Evolutionary conservation across 2,797 vertebrate species (phyloP).

Genomic region (Halcyon chelicuti): DNA sequence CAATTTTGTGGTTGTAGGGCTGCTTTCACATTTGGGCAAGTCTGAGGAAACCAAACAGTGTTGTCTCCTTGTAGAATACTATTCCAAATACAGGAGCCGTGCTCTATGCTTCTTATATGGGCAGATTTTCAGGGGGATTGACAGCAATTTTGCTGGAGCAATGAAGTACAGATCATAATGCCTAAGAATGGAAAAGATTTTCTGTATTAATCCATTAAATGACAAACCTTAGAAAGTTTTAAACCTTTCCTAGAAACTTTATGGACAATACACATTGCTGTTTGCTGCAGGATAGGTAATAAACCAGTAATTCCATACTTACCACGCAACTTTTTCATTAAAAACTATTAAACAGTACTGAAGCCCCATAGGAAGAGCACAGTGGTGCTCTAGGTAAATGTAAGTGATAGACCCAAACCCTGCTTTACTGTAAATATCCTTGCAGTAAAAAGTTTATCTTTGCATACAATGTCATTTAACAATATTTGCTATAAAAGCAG

Average conservation of each 20-base stretch:
- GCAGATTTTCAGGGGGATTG: not conserved
- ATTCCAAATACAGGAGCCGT: not conserved
- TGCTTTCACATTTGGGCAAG: not conserved
- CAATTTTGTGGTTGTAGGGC: not conserved
- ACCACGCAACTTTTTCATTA: not conserved
- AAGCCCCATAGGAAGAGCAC: not conserved
- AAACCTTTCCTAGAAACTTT: not conserved
- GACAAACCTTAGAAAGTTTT: not conserved
- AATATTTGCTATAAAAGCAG: not conserved
- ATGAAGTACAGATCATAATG: not conserved
- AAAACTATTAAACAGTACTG: not conserved
- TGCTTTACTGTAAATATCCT: not conserved
- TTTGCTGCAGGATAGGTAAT: not conserved
- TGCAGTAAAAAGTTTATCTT: not conserved
- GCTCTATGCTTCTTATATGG: not conserved
- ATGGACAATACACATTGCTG: not conserved
- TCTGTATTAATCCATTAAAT: not conserved
- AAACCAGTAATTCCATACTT: not conserved
- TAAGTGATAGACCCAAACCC: not conserved
- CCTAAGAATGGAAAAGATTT: not conserved
- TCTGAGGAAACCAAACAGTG: not conserved
- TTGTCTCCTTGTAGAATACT: not conserved
- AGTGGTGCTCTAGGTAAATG: not conserved
- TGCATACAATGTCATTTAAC: not conserved
- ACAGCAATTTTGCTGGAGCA: not conserved